phyloP scores from a whole-genome alignment of 2,113 vertebrate species.

The Esox niger region DNA sequence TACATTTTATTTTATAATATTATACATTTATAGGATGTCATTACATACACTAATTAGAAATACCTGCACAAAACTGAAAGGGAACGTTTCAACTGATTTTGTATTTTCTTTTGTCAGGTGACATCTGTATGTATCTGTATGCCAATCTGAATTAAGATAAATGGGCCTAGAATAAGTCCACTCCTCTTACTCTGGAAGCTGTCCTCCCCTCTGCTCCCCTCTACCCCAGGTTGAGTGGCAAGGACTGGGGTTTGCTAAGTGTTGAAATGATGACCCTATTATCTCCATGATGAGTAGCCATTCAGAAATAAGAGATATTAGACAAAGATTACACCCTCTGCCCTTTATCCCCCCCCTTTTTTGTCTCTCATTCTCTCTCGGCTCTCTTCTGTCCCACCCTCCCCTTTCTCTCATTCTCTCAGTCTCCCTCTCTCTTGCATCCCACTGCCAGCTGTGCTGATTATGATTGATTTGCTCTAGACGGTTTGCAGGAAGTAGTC shows the following conservation, averaged over 20 bases:
- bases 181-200: slow-evolving; percentile 51
- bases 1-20: not conserved
- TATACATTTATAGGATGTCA: not conserved
- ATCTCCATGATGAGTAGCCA: slow-evolving; percentile 95
- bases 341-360: slow-evolving; percentile 70
- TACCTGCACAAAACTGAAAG: too few species aligned
- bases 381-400: too few species aligned
- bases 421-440: slow-evolving; percentile 74
- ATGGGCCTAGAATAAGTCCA: slow-evolving; percentile 40
- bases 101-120: slow-evolving; percentile 36
- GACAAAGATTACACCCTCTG: slow-evolving; percentile 85
- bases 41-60: not conserved
- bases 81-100: not conserved
- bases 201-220: slow-evolving; percentile 43
- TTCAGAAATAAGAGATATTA: slow-evolving; percentile 93
- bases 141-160: slow-evolving; percentile 63
- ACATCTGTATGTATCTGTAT: slow-evolving; percentile 40
- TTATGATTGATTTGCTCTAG: slow-evolving; percentile 97
- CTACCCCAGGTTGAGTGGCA: slow-evolving; percentile 79
- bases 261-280: slow-evolving; percentile 98
- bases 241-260: slow-evolving; percentile 82
- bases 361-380: too few species aligned
- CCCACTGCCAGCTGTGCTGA: slow-evolving; percentile 79
- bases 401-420: slow-evolving; percentile 55
- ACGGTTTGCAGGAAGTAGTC: slow-evolving; percentile 96